These are phyloP conservation scores for Rhizomys pruinosus DNA, from an alignment of 2,113 vertebrate genomes.

Conservation along the genomic window DNA sequence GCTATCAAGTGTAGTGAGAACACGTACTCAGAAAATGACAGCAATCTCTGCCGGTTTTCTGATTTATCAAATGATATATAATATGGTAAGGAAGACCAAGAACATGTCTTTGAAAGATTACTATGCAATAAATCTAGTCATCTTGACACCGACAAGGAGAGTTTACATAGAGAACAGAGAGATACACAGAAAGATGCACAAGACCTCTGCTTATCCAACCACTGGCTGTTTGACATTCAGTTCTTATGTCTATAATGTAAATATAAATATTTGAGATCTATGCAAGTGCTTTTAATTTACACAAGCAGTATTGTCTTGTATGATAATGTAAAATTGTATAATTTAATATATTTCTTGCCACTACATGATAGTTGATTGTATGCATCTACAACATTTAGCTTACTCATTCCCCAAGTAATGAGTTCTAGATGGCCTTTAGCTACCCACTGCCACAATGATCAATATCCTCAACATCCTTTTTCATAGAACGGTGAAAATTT, in stretches of 20 bases:
- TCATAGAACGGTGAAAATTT: neutral
- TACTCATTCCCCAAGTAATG: conserved; percentile 13
- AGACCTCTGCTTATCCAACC: neutral
- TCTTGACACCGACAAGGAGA: neutral
- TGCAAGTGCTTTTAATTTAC: neutral
- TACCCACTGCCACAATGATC: neutral
- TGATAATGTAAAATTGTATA: neutral
- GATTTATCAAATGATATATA: neutral
- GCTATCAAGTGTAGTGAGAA: neutral
- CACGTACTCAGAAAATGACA: conserved; percentile 6
- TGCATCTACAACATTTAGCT: neutral
- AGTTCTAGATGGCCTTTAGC: neutral
- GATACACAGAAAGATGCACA: neutral
- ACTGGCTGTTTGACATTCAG: neutral
- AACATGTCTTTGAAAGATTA: neutral
- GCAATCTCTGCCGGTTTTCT: neutral
- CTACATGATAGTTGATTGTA: neutral
- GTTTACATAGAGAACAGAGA: neutral
- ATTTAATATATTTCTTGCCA: conserved; percentile 6
- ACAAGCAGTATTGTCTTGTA: neutral
- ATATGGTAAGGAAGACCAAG: neutral
- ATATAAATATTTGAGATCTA: too few relatives aligned
- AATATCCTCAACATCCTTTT: neutral
- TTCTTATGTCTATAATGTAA: too few relatives aligned
- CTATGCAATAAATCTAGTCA: neutral